Base-by-base conservation (phyloP, 2,113 vertebrate species). In the Xenopus tropicalis region DNA sequence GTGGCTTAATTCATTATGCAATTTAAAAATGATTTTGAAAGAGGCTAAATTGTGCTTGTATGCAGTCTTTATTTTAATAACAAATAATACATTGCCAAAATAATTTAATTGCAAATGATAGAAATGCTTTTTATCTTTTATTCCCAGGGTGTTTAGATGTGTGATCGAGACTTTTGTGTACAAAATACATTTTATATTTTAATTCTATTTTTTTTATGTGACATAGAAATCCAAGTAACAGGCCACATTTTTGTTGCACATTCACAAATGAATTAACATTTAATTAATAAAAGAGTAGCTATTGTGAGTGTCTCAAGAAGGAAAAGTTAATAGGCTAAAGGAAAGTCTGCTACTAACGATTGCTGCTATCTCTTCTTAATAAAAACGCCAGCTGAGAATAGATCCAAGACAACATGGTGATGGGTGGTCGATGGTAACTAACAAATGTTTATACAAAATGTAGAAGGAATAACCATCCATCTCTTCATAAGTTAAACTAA, bases 241-340 rank as follows among this genome's bases (percentile, higher is more conserved):
- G 51, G 17, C 78, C 80, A 80, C 71, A 76, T 85, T 84, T 79
- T 84, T 86, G 82, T 84, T 83, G 80, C 84, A 87, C 85, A 86
- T 87, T 88, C 84, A 85, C 82, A 85, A 86, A 81, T 85, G 88
- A 88, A 88, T 88, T 90, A 83, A 85, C 83, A 81, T 82, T 86
- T 87, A 90, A 84, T 88, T 86, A 85, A 74, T 81, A 82, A 78
- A 82, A 88, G 72, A 83, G 82, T 86, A 77, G 78, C 85, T 86
- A 86, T 91, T 92, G 87, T 92, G 85, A 83, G 88, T 80, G 86
- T 91, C 86, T 90, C 89, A 89, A 83, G 86, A 74, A 71, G 82
- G 82, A 81, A 82, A 83, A 82, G 81, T 87, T 89, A 87, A 88
- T 84, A 83, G 84, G 78, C 80, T 83, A 79, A 81, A 85, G 84